These are phyloP conservation scores for Caenorhabditis angaria DNA, from an alignment of 2,888 invertebrate genomes.

Conservation along the genomic window DNA sequence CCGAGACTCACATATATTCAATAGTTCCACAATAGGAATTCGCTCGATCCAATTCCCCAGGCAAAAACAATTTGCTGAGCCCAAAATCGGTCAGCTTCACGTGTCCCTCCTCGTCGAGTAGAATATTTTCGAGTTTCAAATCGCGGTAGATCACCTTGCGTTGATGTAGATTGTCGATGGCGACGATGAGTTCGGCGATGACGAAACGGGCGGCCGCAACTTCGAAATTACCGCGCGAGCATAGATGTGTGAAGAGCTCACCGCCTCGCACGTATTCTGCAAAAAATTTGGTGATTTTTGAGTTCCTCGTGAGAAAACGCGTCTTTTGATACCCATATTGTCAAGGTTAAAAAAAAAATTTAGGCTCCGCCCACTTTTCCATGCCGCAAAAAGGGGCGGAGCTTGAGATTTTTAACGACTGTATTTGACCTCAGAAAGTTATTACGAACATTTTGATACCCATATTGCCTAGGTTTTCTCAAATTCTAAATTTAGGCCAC, in stretches of 20 bases:
- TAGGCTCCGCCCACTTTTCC: too few relatives aligned
- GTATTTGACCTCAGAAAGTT: too few relatives aligned
- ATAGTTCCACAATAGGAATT: constrained; percentile 98
- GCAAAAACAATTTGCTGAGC: constrained; percentile 80
- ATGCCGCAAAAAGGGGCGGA: too few relatives aligned
- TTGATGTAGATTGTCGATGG: constrained; percentile 92
- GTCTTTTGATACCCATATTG: too few relatives aligned
- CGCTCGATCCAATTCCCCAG: constrained; percentile 76
- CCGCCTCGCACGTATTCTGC: constrained; percentile 96
- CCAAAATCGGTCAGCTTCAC: constrained; percentile 97
- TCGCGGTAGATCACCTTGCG: constrained; percentile 96
- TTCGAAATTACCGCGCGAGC: constrained; percentile 89
- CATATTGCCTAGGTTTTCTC: too few relatives aligned
- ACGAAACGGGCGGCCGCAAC: constrained; percentile 90
- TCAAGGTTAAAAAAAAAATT: too few relatives aligned
- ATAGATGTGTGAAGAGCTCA: constrained; percentile 94
- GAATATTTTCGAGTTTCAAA: constrained; percentile 94
- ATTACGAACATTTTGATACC: too few relatives aligned
- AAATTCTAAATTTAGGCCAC: too few relatives aligned
- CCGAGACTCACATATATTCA: constrained; percentile 85
- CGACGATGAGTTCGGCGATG: constrained; percentile 93
- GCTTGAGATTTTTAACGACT: too few relatives aligned
- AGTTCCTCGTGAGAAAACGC: too few relatives aligned
- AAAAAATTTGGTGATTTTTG: constrained; percentile 63
- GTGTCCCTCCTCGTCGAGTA: constrained; percentile 91